phyloP scores from a whole-genome alignment of 2,797 vertebrate genomes.

The Hapalemur alaotrensis region DNA sequence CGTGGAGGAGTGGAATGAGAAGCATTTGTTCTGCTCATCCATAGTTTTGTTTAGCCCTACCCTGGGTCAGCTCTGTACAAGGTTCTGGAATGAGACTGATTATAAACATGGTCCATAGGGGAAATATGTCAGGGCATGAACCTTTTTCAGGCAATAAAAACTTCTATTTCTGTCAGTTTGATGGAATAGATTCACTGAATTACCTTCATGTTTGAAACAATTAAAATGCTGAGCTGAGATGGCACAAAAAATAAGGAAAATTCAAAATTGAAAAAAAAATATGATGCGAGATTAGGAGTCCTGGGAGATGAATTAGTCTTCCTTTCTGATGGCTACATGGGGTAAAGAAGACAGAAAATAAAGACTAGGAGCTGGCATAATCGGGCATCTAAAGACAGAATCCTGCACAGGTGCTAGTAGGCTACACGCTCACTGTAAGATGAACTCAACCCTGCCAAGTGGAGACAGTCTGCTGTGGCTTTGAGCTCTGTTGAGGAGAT shows the following conservation, averaged over 20 bases:
- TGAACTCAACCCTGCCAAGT: background rate
- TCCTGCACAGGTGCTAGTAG: background rate
- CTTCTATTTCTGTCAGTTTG: background rate
- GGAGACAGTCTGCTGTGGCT: background rate
- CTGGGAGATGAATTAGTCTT: background rate
- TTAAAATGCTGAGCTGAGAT: background rate
- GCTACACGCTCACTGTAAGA: background rate
- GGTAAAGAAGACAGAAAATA: background rate
- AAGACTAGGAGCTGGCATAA: background rate
- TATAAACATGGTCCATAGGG: background rate
- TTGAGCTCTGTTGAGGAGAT: background rate
- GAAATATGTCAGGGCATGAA: background rate
- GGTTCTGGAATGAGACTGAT: background rate
- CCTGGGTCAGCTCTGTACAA: background rate
- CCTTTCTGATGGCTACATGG: background rate
- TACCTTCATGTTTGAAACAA: background rate
- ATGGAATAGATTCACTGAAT: background rate
- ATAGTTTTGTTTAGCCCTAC: background rate
- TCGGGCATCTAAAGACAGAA: background rate
- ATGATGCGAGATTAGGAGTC: background rate
- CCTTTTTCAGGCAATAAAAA: background rate
- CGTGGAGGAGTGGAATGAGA: background rate
- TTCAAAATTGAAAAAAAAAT: background rate
- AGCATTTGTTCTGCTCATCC: background rate
- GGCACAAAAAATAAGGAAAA: background rate